Conservation (phyloP, 2,888 invertebrate species). For the Mechanitis messenoides region DNA sequence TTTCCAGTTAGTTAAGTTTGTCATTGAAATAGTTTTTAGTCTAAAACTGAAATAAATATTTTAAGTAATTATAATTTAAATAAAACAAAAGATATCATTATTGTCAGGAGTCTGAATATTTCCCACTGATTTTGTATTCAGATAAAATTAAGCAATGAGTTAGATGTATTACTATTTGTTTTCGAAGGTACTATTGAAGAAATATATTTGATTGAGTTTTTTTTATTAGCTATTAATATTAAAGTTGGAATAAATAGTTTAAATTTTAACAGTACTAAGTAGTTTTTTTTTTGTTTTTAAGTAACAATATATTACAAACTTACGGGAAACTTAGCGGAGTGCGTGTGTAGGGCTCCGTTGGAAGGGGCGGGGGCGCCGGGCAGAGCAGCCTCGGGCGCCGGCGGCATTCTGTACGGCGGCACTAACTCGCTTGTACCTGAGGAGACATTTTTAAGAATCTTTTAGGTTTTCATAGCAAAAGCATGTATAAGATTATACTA, state of each 20-base stretch:
- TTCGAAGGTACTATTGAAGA: background rate
- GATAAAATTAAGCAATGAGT: background rate
- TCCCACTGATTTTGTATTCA: conserved; percentile 3
- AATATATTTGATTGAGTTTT: background rate
- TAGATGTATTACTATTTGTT: conserved; percentile 4
- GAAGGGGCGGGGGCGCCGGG: conserved; percentile 73
- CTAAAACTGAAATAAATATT: background rate
- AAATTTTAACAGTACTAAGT: too few species aligned
- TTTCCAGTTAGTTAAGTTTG: too few species aligned
- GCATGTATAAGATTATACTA: too few species aligned
- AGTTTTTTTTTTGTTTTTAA: too few species aligned
- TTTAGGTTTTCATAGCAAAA: background rate
- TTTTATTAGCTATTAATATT: background rate
- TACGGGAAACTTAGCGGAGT: conserved; percentile 88
- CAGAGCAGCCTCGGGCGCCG: conserved; percentile 78
- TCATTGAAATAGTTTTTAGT: background rate
- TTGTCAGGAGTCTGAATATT: background rate
- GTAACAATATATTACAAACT: conserved; percentile 45
- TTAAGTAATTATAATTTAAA: conserved; percentile 2
- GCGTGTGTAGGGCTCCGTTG: conserved; percentile 79
- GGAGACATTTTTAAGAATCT: conserved; percentile 10
- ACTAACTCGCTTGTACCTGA: conserved; percentile 59
- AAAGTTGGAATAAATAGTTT: too few species aligned
- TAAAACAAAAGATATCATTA: background rate
- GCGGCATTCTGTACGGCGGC: conserved; percentile 82